Conservation (phyloP, 2,888 invertebrate genomes). For the Acrobasis suavella region DNA sequence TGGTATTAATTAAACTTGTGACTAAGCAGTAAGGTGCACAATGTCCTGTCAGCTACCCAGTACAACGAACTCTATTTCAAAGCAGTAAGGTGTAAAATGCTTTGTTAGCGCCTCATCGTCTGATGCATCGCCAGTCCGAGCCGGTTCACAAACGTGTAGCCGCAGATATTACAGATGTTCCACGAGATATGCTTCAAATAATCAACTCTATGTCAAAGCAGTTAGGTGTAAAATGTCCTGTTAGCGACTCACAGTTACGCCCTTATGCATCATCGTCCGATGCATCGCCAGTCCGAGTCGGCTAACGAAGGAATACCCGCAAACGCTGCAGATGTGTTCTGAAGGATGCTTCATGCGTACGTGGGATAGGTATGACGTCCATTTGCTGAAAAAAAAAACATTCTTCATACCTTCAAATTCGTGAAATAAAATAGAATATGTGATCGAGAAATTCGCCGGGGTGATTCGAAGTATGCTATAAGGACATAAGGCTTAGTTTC, state of each 20-base stretch:
- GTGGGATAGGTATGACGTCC: constrained; percentile 73
- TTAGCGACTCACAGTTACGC: constrained; percentile 43
- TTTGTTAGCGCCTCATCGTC: background rate
- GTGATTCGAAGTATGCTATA: too few species aligned
- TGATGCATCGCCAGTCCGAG: too few species aligned
- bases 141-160: too few species aligned
- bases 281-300: constrained; percentile 70
- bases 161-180: background rate
- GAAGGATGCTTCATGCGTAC: constrained; percentile 76
- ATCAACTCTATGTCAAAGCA: background rate
- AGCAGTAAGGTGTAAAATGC: background rate
- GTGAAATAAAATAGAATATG: background rate
- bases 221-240: background rate
- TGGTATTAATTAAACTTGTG: too few species aligned
- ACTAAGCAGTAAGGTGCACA: too few species aligned
- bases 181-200: too few species aligned
- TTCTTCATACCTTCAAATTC: background rate
- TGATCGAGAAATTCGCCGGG: too few species aligned
- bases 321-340: constrained; percentile 68
- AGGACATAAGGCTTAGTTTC: too few species aligned
- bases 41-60: background rate
- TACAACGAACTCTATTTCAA: background rate
- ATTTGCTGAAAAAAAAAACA: constrained; percentile 50
- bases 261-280: constrained; percentile 72
- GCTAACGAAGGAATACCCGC: constrained; percentile 76